Conservation (phyloP, 2,888 invertebrate genomes). For the Ashinkailepas kermadecensis region DNA sequence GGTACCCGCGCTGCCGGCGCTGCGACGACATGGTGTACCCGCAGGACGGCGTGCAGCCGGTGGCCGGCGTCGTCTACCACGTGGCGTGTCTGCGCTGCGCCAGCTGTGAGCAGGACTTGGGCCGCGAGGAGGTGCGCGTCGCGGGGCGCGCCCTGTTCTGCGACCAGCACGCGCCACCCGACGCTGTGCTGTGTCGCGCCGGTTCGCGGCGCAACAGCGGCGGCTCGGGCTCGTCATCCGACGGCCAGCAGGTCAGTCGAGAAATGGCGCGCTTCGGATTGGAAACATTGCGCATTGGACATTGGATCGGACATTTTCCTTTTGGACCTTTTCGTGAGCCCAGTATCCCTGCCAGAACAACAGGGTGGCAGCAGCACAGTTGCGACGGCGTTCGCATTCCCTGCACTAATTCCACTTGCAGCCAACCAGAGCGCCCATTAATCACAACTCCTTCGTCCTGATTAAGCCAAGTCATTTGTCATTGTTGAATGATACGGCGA, state of each 20-base stretch:
- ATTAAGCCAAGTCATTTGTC: too few relatives aligned
- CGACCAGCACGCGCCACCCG: background rate
- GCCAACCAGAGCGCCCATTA: too few relatives aligned
- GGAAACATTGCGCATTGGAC: too few relatives aligned
- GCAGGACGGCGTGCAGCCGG: background rate
- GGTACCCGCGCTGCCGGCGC: background rate
- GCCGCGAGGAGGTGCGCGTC: background rate
- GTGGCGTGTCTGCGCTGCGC: background rate
- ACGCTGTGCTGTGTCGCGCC: background rate
- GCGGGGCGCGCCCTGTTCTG: background rate
- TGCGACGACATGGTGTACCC: conserved; percentile 1
- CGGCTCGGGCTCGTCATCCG: background rate
- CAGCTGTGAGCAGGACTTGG: background rate
- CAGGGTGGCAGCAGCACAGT: too few relatives aligned
- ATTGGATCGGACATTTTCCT: too few relatives aligned
- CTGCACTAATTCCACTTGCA: too few relatives aligned
- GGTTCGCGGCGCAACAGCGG: background rate
- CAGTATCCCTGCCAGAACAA: too few relatives aligned
- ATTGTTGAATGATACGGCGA: too few relatives aligned
- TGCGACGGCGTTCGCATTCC: too few relatives aligned
- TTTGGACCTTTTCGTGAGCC: too few relatives aligned
- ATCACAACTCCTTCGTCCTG: too few relatives aligned
- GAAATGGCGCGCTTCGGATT: too few relatives aligned
- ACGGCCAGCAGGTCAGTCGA: background rate
- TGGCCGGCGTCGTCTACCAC: background rate